Evolutionary conservation across 2,888 invertebrate species (phyloP).

Genomic region (Brassicogethes aeneus): DNA sequence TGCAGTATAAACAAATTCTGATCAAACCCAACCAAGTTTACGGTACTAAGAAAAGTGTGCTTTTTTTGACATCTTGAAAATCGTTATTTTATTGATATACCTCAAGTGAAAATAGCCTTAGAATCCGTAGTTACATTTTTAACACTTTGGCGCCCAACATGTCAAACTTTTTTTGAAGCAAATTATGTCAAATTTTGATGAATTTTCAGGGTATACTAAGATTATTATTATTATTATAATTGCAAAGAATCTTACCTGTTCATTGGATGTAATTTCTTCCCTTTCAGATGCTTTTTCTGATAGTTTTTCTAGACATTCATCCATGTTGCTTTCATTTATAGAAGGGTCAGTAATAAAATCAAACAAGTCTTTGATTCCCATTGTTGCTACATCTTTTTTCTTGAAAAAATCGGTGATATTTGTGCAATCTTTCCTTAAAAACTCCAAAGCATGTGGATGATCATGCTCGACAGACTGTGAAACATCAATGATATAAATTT

Average conservation of each 20-base stretch:
- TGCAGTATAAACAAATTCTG: too few species aligned
- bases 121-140: too few species aligned
- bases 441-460: slow-evolving; percentile 91
- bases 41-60: too few species aligned
- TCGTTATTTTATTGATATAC: too few species aligned
- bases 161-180: too few species aligned
- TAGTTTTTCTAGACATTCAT: slow-evolving; percentile 65
- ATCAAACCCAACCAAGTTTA: too few species aligned
- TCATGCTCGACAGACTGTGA: slow-evolving; percentile 98
- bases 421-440: slow-evolving; percentile 88
- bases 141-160: too few species aligned
- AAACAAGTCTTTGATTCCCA: slow-evolving; percentile 86
- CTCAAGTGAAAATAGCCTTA: too few species aligned
- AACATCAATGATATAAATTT: slow-evolving; percentile 91
- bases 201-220: too few species aligned
- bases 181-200: too few species aligned
- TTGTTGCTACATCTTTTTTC: slow-evolving; percentile 81
- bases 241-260: slow-evolving; percentile 41
- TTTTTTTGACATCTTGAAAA: too few species aligned
- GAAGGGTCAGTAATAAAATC: slow-evolving; percentile 92
- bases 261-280: slow-evolving; percentile 60
- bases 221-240: slow-evolving; percentile 5
- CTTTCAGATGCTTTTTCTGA: slow-evolving; percentile 58
- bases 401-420: slow-evolving; percentile 89
- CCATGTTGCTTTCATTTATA: slow-evolving; percentile 73